These are phyloP conservation scores for Muschampia plurimacula DNA, from an alignment of 2,888 invertebrate species.

Conservation along the genomic window DNA sequence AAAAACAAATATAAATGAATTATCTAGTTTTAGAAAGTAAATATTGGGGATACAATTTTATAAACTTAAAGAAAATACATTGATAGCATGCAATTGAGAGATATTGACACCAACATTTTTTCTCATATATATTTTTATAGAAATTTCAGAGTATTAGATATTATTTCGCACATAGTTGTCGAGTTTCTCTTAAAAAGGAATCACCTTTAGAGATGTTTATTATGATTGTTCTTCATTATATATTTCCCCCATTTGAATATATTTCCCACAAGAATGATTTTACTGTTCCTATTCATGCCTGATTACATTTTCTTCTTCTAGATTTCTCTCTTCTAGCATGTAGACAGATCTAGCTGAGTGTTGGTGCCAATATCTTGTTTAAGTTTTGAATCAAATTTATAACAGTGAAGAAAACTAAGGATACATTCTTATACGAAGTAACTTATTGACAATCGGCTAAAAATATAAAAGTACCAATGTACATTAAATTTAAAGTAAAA, in stretches of 20 bases:
- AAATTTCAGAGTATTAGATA: conserved; percentile 11
- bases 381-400: conserved; percentile 33
- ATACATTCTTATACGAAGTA: neutral
- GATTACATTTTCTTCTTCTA: conserved; percentile 30
- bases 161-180: conserved; percentile 32
- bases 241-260: conserved; percentile 26
- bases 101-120: conserved; percentile 37
- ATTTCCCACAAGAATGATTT: conserved; percentile 30
- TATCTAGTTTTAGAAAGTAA: conserved; percentile 23
- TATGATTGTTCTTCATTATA: conserved; percentile 31
- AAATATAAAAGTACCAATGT: neutral
- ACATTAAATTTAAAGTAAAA: neutral
- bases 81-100: conserved; percentile 21
- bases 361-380: conserved; percentile 46
- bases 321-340: conserved; percentile 39
- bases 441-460: neutral
- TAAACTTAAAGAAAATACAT: neutral
- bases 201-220: conserved; percentile 29
- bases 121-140: conserved; percentile 28
- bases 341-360: conserved; percentile 36
- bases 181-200: conserved; percentile 14
- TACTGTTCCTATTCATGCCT: conserved; percentile 33
- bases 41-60: neutral
- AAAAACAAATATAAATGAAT: conserved; percentile 6
- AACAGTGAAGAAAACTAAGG: neutral